A percentile compares a stretch with the other conserved stretches of the same genome.
These are phyloP conservation scores for Idaea biselata DNA, from an alignment of 2,888 invertebrate species.

Conservation along the genomic window DNA sequence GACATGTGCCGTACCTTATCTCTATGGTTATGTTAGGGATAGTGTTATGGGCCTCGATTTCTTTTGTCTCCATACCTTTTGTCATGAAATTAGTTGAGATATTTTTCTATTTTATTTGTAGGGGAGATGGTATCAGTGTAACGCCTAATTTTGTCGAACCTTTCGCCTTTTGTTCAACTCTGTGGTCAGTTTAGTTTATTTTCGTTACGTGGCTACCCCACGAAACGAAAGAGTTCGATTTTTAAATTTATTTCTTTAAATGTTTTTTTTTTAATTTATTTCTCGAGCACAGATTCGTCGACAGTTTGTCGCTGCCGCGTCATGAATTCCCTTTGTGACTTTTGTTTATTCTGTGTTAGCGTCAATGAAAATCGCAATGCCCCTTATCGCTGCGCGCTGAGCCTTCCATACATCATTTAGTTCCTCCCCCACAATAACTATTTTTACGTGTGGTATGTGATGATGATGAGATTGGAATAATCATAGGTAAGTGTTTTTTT, in stretches of 20 bases:
- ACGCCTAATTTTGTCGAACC: not conserved
- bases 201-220: not conserved
- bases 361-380: too few species aligned
- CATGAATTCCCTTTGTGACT: too few species aligned
- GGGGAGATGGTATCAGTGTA: not conserved
- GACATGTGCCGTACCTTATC: slow-evolving; percentile 27
- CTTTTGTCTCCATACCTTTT: slow-evolving; percentile 4
- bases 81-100: slow-evolving; percentile 2
- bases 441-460: too few species aligned
- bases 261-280: not conserved
- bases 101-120: not conserved
- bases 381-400: too few species aligned
- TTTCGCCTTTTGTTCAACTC: not conserved
- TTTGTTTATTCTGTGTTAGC: too few species aligned
- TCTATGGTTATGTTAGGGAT: slow-evolving; percentile 20
- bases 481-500: too few species aligned
- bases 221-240: not conserved
- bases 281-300: too few species aligned
- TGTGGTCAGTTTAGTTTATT: not conserved
- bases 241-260: not conserved
- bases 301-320: too few species aligned
- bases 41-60: slow-evolving; percentile 24
- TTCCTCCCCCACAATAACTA: too few species aligned
- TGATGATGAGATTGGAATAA: too few species aligned
- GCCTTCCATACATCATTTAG: too few species aligned